Evolutionary conservation across 1,140 invertebrate genomes (phyloP), one percentile per base, ranked within the genome.

Genomic region (Manduca sexta): DNA sequence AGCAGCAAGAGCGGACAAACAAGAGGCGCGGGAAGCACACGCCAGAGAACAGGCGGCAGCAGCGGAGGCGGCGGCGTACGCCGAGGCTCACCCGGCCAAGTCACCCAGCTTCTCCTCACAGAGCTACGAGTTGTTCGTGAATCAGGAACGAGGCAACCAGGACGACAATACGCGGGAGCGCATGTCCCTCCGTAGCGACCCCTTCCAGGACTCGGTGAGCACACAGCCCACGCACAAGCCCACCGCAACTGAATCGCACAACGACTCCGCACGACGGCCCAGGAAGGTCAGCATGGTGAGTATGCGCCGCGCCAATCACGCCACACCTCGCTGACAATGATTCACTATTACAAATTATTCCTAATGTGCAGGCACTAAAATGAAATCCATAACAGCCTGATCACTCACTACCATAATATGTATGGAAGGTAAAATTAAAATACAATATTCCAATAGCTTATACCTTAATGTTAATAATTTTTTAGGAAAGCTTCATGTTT

Each of bases 211-310:
- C 81, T 95, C 94, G 71, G 90, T 95, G 83, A 94, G 92, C 89
- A 94, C 95, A 82, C 92, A 94, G 81, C 91, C 92, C 88, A 86
- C 78, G 81, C 81, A 84, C 78, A 82, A 81, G 81, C 81, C 78
- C 50, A 64, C 61, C 61, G 67, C 62, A 60, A 61, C 53, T 74
- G 75, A 89, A 72, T 79, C 87, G 86, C 89, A 88, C 84, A 83
- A 89, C 88, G 82, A 86, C 67, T 64, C 84, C 74, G 86, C 83
- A 83, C 88, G 88, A 73, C 88, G 88, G 40, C 69, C 92, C 68
- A 91, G 95, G 87, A 97, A 96, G 93, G 94, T 96, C 88, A 95
- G 93, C 89, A 92, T 92, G 89, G 93, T 94, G 91, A 93, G 93
- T 94, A 88, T 84, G 76, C 69, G 53, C 55, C 57, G 47, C 60